These are phyloP conservation scores for Callinectes sapidus DNA, from an alignment of 2,888 invertebrate species.

Conservation along the genomic window DNA sequence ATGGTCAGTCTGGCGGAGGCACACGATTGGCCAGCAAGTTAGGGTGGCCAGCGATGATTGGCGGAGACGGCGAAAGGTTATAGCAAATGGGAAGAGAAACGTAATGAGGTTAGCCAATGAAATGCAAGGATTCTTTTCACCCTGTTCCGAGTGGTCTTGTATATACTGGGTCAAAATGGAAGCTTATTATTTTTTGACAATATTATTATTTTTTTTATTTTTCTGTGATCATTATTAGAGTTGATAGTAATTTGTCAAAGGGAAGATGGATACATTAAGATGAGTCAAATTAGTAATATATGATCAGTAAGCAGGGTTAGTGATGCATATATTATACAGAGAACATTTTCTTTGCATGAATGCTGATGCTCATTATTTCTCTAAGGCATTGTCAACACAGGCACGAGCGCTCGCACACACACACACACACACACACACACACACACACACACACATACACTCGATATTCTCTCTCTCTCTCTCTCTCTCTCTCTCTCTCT, in stretches of 20 bases:
- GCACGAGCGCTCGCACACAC: not conserved
- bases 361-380: not conserved
- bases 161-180: not conserved
- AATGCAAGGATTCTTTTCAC: not conserved
- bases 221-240: not conserved
- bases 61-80: constrained; percentile 21
- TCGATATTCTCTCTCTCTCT: not conserved
- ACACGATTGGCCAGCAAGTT: not conserved
- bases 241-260: not conserved
- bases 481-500: no score
- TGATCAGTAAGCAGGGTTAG: not conserved
- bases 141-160: constrained; percentile 7
- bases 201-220: not conserved
- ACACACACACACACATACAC: constrained; percentile 20
- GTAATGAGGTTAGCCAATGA: not conserved
- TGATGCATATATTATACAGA: not conserved
- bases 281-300: not conserved
- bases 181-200: not conserved
- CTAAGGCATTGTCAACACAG: not conserved
- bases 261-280: not conserved
- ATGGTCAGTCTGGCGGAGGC: constrained; percentile 87
- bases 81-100: constrained; percentile 22
- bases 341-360: not conserved
- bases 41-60: not conserved
- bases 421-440: constrained; percentile 23